These are phyloP conservation scores for Drosophila orosa DNA, from an alignment of 1,140 invertebrate genomes.

Conservation along the genomic window DNA sequence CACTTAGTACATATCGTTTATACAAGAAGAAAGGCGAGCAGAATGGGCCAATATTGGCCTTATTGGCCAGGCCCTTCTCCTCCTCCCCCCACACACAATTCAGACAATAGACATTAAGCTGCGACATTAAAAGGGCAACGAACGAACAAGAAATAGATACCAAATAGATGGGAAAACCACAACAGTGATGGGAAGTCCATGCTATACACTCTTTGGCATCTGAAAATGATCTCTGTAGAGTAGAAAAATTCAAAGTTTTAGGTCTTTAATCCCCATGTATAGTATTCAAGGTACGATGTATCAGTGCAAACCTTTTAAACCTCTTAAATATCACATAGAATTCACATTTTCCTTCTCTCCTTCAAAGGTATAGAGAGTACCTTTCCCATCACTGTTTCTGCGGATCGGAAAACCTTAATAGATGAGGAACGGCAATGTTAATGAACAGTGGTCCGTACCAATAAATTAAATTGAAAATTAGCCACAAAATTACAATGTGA, in stretches of 20 bases:
- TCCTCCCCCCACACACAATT: constrained; percentile 12
- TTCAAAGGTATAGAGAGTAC: background rate
- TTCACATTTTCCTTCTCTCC: background rate
- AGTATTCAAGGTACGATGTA: background rate
- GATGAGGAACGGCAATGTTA: too few species aligned
- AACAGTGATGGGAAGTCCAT: constrained; percentile 27
- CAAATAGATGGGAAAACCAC: background rate
- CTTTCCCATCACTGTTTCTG: constrained; percentile 16
- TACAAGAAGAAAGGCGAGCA: constrained; percentile 52
- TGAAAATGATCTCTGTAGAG: background rate
- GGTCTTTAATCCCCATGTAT: background rate
- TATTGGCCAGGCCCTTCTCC: constrained; percentile 16
- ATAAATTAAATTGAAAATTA: constrained; percentile 1
- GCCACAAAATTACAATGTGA: constrained; percentile 4
- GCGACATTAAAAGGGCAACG: constrained; percentile 32
- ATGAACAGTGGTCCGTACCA: background rate
- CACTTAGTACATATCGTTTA: constrained; percentile 77
- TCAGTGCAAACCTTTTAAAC: background rate
- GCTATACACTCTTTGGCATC: too few species aligned
- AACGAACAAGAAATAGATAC: constrained; percentile 16
- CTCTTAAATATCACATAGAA: background rate
- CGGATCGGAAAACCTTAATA: background rate
- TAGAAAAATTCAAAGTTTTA: background rate
- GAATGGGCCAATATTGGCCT: constrained; percentile 15
- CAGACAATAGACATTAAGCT: constrained; percentile 47